Percentiles rank a stretch among this genome's conserved stretches.
These are phyloP conservation scores for Aviceda subcristata DNA, from an alignment of 2,113 vertebrate species.

Conservation along the genomic window DNA sequence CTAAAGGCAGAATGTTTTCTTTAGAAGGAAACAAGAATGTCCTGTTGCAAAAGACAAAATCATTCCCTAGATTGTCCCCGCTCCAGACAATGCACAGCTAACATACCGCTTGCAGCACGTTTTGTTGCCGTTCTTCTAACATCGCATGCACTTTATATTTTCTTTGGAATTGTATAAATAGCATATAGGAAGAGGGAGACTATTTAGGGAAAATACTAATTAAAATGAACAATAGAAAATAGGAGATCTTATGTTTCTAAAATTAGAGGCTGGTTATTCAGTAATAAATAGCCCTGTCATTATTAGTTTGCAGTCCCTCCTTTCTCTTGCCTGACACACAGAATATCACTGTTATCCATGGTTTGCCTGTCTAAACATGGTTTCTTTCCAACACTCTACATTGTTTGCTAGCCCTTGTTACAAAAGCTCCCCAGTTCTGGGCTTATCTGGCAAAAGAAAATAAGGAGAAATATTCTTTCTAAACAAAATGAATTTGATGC, in stretches of 20 bases:
- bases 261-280: slow-evolving; percentile 75
- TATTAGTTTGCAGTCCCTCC: slow-evolving; percentile 63
- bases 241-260: slow-evolving; percentile 71
- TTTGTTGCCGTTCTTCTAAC: slow-evolving; percentile 61
- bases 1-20: not conserved
- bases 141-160: slow-evolving; percentile 65
- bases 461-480: slow-evolving; percentile 18
- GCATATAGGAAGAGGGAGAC: slow-evolving; percentile 68
- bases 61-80: not conserved
- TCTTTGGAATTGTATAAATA: slow-evolving; percentile 72
- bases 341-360: slow-evolving; percentile 60
- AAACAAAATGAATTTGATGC: slow-evolving; percentile 13
- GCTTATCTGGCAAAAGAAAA: slow-evolving; percentile 53
- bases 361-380: slow-evolving; percentile 73
- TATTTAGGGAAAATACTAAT: slow-evolving; percentile 81
- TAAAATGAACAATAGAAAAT: slow-evolving; percentile 78
- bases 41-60: not conserved
- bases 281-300: slow-evolving; percentile 74
- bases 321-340: slow-evolving; percentile 62
- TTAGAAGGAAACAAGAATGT: not conserved
- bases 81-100: slow-evolving; percentile 52
- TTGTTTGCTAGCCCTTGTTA: slow-evolving; percentile 61
- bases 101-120: not conserved
- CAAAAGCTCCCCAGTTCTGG: slow-evolving; percentile 37
- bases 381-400: slow-evolving; percentile 28